Base-by-base conservation (phyloP, 2,888 invertebrate species). In the Monopis laevigella region DNA sequence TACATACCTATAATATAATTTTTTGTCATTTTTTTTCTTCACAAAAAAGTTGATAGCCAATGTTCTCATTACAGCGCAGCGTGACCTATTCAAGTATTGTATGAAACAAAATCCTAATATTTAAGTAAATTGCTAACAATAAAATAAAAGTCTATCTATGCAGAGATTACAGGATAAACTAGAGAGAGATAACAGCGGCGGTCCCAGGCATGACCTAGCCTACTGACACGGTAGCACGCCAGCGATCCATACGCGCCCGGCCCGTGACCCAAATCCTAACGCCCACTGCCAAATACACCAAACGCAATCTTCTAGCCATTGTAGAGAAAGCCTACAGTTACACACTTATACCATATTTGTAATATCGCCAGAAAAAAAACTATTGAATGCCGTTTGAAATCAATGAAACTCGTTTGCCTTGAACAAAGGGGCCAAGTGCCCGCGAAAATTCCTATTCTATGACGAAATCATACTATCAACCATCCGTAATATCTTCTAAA, bases 151-250 rank as follows among this genome's bases (percentile, higher is more conserved):
- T n/a, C n/a, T n/a, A n/a, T n/a, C n/a, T n/a, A n/a, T 35, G 13
- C 19, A 35, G 29, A 11, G 28, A 39, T 11, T 24, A n/a, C 2
- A 11, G 5, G 17, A 19, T 34, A 34, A 21, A 24, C 42, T 17
- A 35, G 18, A 43, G 41, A 46, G 41, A 19, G 21, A 29, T 21
- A 24, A 21, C 30, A 24, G 41, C 21, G 21, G 18, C 34, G 6
- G 42, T 42, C 44, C 50, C 41, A 43, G 47, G 44, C 39, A 49
- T 55, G 62, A 58, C 60, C 61, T 59, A 58, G 48, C 49, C 49
- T 48, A 47, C 45, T 47, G 43, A 47, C 48, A 47, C 46, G 43
- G 45, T 43, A 45, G 43, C 42, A 43, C 39, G 40, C 42, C 17
- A 41, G 34, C 36, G 19, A 16, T 19, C 36, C 36, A 13, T 3